Percentiles rank a stretch among this genome's conserved stretches.
Conservation (phyloP, 2,888 invertebrate genomes). For the Melipona beecheii region DNA sequence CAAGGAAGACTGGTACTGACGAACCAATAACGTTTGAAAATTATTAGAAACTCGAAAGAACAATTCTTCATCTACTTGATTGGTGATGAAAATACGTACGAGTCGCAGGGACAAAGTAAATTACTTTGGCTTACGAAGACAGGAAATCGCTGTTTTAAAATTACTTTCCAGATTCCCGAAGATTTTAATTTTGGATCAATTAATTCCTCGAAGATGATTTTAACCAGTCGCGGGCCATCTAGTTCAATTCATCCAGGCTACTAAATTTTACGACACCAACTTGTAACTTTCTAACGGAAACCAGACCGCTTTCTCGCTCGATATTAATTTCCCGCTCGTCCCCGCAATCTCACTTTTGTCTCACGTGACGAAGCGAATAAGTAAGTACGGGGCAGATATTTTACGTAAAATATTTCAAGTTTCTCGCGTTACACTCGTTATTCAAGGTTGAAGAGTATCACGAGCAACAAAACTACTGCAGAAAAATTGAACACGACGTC, state of each 20-base stretch:
- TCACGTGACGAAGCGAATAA: not conserved
- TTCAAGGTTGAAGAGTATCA: not conserved
- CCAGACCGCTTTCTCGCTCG: not conserved
- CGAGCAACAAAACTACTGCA: not conserved
- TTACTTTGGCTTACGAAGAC: not conserved
- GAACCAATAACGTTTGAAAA: too few relatives aligned
- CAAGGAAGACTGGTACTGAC: not conserved
- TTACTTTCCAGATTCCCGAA: not conserved
- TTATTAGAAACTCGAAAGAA: not conserved
- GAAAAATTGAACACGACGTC: not conserved
- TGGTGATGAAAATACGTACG: not conserved
- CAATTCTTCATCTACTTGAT: not conserved
- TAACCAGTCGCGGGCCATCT: constrained; percentile 4
- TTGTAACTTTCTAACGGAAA: not conserved
- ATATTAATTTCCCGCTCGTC: not conserved
- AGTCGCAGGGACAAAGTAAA: not conserved
- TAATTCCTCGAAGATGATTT: not conserved
- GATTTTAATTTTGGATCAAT: constrained; percentile 21
- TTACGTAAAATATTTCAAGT: not conserved
- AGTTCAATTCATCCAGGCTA: not conserved
- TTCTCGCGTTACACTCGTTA: not conserved
- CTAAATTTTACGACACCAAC: not conserved
- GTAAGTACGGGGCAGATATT: not conserved
- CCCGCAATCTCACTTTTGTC: not conserved
- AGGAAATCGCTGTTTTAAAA: not conserved